These are phyloP conservation scores for Drosophila watanabei DNA, from an alignment of 1,140 invertebrate species.

Conservation along the genomic window DNA sequence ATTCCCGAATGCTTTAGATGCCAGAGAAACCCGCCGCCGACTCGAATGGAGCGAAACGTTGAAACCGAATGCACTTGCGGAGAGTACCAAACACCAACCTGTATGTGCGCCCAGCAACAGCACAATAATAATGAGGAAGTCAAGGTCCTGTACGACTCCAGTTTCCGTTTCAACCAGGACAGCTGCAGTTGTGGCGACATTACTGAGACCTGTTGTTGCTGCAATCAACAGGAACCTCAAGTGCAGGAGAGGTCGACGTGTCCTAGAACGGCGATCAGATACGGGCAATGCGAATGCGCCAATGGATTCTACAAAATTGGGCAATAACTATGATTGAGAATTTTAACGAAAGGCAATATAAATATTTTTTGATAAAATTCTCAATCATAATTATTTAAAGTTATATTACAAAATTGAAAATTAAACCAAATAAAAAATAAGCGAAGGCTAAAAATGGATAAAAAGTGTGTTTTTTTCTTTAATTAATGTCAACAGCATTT, in stretches of 20 bases:
- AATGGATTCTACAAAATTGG: slow-evolving; percentile 40
- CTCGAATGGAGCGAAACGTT: neutral
- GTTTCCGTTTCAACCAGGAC: slow-evolving; percentile 21
- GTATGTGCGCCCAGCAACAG: neutral
- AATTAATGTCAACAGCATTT: neutral
- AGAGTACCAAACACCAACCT: neutral
- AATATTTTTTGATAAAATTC: slow-evolving; percentile 20
- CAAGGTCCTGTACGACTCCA: slow-evolving; percentile 30
- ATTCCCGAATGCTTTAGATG: too few relatives aligned
- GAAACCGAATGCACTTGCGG: neutral
- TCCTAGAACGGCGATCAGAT: too few relatives aligned
- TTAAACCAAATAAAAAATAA: slow-evolving; percentile 4
- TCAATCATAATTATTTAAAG: slow-evolving; percentile 35
- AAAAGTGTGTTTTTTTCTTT: neutral
- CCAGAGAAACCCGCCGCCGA: neutral
- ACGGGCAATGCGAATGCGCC: neutral
- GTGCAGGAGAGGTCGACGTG: neutral
- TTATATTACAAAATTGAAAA: slow-evolving; percentile 1
- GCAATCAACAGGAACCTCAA: neutral
- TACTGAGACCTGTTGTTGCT: neutral
- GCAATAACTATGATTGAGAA: slow-evolving; percentile 35
- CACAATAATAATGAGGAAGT: neutral
- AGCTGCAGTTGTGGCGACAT: slow-evolving; percentile 7
- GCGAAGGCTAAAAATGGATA: neutral
- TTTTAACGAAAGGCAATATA: slow-evolving; percentile 3